phyloP scores from a whole-genome alignment of 2,888 invertebrate species.

The Carabus problematicus region DNA sequence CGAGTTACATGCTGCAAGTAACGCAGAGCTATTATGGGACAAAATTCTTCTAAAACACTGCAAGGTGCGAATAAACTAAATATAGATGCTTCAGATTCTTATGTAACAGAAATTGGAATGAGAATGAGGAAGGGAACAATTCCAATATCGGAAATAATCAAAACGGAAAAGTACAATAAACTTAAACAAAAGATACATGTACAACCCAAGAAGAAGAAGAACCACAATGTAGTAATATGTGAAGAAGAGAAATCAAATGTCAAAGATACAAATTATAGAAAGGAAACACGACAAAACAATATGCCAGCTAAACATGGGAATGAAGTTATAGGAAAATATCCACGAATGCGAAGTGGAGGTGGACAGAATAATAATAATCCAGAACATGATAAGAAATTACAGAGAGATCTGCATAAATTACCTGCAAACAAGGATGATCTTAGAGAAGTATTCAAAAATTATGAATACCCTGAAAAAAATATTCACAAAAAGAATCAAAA shows the following conservation, averaged over 20 bases:
- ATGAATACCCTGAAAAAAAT: constrained; percentile 13
- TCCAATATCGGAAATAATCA: constrained; percentile 37
- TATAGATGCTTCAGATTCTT: constrained; percentile 33
- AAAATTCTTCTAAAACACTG: constrained; percentile 5
- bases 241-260: too few species aligned
- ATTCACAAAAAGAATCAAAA: constrained; percentile 16
- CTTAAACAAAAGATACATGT: not conserved
- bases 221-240: too few species aligned
- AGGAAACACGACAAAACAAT: too few species aligned
- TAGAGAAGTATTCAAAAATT: constrained; percentile 21
- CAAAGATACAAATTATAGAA: too few species aligned
- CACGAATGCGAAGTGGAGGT: too few species aligned
- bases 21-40: constrained; percentile 6
- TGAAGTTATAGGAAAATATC: too few species aligned
- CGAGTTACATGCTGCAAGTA: constrained; percentile 3
- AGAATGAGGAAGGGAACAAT: constrained; percentile 12
- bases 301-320: too few species aligned
- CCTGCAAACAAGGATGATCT: not conserved
- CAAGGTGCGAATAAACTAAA: constrained; percentile 11
- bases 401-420: not conserved
- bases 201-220: too few species aligned
- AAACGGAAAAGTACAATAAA: constrained; percentile 28
- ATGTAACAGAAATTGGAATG: constrained; percentile 24
- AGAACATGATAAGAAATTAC: not conserved
- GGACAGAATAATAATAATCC: too few species aligned